Percentiles rank a stretch among this genome's conserved stretches.
Evolutionary conservation across 1,140 invertebrate species (phyloP).

Genomic region (Drosophila oshimai): DNA sequence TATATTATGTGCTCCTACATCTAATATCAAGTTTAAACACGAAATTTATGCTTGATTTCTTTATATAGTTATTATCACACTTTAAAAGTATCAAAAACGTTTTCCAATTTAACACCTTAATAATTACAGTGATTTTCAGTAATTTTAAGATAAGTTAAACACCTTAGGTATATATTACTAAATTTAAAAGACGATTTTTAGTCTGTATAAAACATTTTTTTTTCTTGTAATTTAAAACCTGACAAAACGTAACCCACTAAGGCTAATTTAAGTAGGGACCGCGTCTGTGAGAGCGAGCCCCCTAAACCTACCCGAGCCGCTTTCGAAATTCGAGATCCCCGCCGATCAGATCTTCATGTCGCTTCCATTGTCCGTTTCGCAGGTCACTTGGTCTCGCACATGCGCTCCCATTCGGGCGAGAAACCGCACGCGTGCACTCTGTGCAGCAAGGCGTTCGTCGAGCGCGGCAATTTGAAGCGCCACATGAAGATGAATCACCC

Average conservation of each 20-base stretch:
- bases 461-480: conserved; percentile 89
- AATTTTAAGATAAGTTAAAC: too few species aligned
- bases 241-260: background rate
- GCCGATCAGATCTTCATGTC: conserved; percentile 59
- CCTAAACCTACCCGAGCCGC: conserved; percentile 12
- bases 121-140: too few species aligned
- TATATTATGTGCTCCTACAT: too few species aligned
- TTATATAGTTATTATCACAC: too few species aligned
- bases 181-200: too few species aligned
- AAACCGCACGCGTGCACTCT: conserved; percentile 90
- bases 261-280: background rate
- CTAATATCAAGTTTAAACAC: too few species aligned
- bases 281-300: conserved; percentile 15
- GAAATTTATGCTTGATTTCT: too few species aligned
- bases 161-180: too few species aligned
- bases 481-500: conserved; percentile 83
- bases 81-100: too few species aligned
- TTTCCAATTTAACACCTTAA: too few species aligned
- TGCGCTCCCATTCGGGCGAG: conserved; percentile 94
- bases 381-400: conserved; percentile 93
- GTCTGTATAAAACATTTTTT: too few species aligned
- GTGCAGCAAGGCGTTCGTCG: conserved; percentile 91
- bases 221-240: background rate
- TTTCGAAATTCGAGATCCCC: conserved; percentile 53
- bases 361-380: conserved; percentile 75